Evolutionary conservation across 2,888 invertebrate genomes (phyloP), one percentile per base, ranked within the genome.

Genomic region (Limnephilus auricula): DNA sequence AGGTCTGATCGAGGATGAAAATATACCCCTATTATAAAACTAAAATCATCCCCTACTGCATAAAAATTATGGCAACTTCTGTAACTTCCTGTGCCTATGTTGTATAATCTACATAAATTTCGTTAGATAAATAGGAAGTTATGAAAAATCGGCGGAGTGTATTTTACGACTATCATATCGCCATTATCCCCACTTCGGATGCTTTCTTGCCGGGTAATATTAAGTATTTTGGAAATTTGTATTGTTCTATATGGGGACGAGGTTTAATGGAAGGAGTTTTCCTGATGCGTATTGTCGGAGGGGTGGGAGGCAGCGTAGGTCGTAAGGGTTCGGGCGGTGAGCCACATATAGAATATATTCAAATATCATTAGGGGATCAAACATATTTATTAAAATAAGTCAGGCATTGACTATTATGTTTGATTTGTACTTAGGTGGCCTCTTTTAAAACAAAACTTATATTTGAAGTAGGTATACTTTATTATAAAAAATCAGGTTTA

Each of bases 131-230:
- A 65, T 65, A 65, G 65, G 25, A 65, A 65, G 65, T 25, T 45
- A 85, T 85, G 30, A 37, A 40, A 85, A 85, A 85, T 85, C 34
- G 40, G 85, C n/a, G 30, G 85, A 85, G 85, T 85, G 85, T 85
- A 85, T 85, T 85, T 85, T 85, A 85, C 85, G 85, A 85, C 85
- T 85, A 85, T 85, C 85, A 13, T 45, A 40, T 45, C 40, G 40
- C 12, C 85, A 85, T 85, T 85, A 85, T n/a, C 85, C 15, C 40
- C 85, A n/a, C 65, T 65, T 30, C 25, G 40, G 40, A 45, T 12
- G 85, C 85, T 30, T 85, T 25, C 34, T 85, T 40, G 40, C 40
- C 45, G 18, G 85, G 40, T 40, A 85, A 85, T 85, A 85, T 45
- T 85, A 37, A n/a, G 40, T 37, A 30, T 30, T 30, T n/a, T 25